Conservation (phyloP, 2,888 invertebrate genomes). For the Heteromurus nitidus region DNA sequence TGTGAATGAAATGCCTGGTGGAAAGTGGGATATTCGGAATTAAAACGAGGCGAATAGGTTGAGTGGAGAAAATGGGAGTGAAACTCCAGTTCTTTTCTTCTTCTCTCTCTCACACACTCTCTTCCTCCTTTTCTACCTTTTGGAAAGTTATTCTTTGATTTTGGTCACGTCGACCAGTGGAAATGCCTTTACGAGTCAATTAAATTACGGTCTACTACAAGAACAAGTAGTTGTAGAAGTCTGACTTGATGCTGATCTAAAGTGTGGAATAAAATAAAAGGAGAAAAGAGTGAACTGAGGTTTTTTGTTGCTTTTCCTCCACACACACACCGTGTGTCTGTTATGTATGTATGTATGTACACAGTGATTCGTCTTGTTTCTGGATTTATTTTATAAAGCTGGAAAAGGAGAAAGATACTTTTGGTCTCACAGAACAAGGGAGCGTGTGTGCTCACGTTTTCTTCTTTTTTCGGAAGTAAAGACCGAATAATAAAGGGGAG, state of each 20-base stretch:
- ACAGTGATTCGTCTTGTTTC: neutral
- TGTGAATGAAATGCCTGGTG: constrained; percentile 5
- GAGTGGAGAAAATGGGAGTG: constrained; percentile 6
- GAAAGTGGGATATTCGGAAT: neutral
- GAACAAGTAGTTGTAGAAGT: constrained; percentile 10
- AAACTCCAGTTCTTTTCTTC: neutral
- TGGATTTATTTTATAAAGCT: too few species aligned
- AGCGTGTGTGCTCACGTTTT: neutral
- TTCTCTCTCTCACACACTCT: neutral
- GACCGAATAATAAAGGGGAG: constrained; percentile 8
- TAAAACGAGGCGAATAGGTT: neutral
- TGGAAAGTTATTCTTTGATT: constrained; percentile 55
- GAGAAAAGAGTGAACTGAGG: constrained; percentile 10
- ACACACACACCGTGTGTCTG: neutral
- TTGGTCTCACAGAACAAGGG: neutral
- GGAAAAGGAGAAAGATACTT: neutral
- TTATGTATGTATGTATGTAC: neutral
- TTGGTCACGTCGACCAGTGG: constrained; percentile 58
- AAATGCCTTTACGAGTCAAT: constrained; percentile 63
- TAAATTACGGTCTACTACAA: constrained; percentile 48
- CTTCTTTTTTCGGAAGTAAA: constrained; percentile 8
- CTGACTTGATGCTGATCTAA: neutral
- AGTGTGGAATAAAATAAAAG: constrained; percentile 10
- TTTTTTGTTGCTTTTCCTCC: constrained; percentile 16
- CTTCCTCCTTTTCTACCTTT: neutral